Evolutionary conservation across 2,888 invertebrate genomes (phyloP), one percentile per base, ranked within the genome.

Genomic region (Ichneumoninae sp.): DNA sequence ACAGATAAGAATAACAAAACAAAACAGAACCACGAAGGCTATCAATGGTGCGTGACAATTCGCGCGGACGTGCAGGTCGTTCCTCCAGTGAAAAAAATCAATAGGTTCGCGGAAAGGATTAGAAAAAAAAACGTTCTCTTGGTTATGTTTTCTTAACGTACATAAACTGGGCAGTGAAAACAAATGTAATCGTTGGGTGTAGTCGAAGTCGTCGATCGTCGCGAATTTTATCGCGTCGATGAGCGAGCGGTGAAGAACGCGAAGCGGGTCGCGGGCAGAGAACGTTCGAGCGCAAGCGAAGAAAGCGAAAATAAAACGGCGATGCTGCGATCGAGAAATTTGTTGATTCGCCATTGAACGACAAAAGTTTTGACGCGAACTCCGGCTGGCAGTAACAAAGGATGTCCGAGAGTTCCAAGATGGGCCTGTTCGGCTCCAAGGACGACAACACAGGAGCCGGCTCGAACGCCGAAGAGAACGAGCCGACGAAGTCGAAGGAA

Each of bases 391-490:
- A 60, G 76, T 85, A 75, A 65, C 10, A 87, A 87, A 91, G 88
- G 88, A 91, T 92, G 92, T 92, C 92, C 77, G 90, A 91, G 83
- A 85, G 88, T 87, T 82, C 88, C 85, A 90, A 91, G 70, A 91
- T 92, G 91, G 91, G 92, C 91, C 91, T 92, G 75, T 89, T 91
- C 84, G 92, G 92, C 91, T 91, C 92, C 4, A 91, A 92, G 83
- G 90, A 90, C 52, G 87, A 88, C 7, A 89, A 88, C 71, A 81
- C 79, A 7, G 88, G 87, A 63, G 87, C 79, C 47, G 87, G 84
- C n/a, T 81, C 69, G 30, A 70, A 66, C 13, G 74, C 33, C 33
- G 77, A 81, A 7, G 85, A 77, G 8, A 77, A 73, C 19, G 52
- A 68, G 26, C n/a, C 52, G 3, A 73, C 40, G 36, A 52, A 73